Base-by-base conservation (phyloP, 2,888 invertebrate species). In the Luperina testacea region DNA sequence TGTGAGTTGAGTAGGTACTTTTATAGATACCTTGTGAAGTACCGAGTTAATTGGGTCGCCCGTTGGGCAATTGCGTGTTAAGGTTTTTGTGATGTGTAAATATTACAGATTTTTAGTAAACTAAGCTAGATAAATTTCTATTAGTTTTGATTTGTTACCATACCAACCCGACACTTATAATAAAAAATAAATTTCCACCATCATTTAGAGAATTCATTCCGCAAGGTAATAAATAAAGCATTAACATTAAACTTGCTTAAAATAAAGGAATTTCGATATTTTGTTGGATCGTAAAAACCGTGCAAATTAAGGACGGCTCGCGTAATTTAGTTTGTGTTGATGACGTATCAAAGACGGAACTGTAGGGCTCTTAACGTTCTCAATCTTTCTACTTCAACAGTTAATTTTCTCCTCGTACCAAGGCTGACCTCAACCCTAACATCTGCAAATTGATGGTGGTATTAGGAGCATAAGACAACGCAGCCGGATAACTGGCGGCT, bases 391-490 rank as follows among this genome's bases (percentile, higher is more conserved):
- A 32, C 17, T 51, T 32, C 1, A 7, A 20, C 15, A 24, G n/a
- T 68, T 17, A 0, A 57, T 72, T 61, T 61, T 24, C 15, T 45
- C 7, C 27, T 24, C 8, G 63, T 68, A 24, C 24, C 78, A 82
- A 20, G 76, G 75, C 72, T 80, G 68, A 64, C 11, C 42, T 63
- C 57, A 75, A 69, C 75, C 42, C 64, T 72, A 63, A 27, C 53
- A 77, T 70, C 65, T 53, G 27, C 77, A 78, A 75, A 87, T 80
- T 73, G 89, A 89, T 87, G 80, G 45, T 72, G 64, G 85, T 77
- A 80, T 87, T 78, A 88, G 64, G 61, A 78, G 73, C 77, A 71
- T 77, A 76, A 86, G 80, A 84, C 84, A 84, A 77, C 57, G 67
- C 69, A 72, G 78, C 74, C 73, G 68, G 77, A 80, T 80, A 81